Evolutionary conservation across 2,113 vertebrate species (phyloP).

Genomic region (Promerops cafer): DNA sequence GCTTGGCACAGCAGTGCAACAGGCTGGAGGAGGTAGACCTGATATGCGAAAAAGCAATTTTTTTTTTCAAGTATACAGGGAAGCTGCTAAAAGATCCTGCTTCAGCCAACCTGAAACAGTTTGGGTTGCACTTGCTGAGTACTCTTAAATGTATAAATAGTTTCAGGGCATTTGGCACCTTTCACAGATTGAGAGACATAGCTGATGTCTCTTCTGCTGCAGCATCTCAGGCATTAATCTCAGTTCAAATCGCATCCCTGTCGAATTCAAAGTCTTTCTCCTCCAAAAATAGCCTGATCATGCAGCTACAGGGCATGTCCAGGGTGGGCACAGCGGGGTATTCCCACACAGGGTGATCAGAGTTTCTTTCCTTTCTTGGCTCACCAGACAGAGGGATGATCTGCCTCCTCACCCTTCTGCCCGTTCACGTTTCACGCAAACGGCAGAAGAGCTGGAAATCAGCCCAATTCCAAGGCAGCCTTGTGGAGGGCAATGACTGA

Average conservation of each 20-base stretch:
- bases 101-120: slow-evolving; percentile 24
- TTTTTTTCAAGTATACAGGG: not conserved
- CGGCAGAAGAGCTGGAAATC: not conserved
- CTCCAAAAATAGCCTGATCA: not conserved
- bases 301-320: not conserved
- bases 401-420: not conserved
- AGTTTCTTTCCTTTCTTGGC: not conserved
- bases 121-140: not conserved
- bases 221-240: not conserved
- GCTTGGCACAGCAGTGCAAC: not conserved
- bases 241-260: not conserved
- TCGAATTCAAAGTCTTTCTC: not conserved
- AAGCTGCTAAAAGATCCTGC: slow-evolving; percentile 15
- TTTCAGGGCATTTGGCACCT: slow-evolving; percentile 42
- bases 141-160: slow-evolving; percentile 22
- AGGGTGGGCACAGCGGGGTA: not conserved
- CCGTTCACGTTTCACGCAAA: not conserved
- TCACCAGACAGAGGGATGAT: not conserved
- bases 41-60: not conserved
- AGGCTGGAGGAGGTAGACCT: not conserved
- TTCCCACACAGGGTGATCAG: not conserved
- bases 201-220: slow-evolving; percentile 7
- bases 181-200: slow-evolving; percentile 20
- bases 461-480: not conserved
- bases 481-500: rapidly evolving